Evolutionary conservation across 2,888 invertebrate genomes (phyloP).

Genomic region (Cheilosia variabilis): DNA sequence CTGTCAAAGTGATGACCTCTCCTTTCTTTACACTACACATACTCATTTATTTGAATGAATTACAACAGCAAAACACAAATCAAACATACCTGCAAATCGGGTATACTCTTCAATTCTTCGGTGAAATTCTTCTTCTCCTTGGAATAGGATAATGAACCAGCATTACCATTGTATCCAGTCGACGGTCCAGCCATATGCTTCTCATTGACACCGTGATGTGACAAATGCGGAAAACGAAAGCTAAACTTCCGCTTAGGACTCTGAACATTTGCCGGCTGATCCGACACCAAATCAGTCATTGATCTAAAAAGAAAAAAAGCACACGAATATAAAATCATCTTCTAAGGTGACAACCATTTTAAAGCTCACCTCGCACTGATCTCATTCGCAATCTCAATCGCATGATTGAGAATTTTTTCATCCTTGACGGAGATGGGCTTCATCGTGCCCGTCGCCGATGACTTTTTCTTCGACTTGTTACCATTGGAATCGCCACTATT

Average conservation of each 20-base stretch:
- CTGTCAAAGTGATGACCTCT: constrained; percentile 41
- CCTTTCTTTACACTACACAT: constrained; percentile 31
- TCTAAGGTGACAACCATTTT: background rate
- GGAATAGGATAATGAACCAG: constrained; percentile 82
- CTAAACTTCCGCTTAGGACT: constrained; percentile 91
- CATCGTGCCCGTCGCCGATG: constrained; percentile 85
- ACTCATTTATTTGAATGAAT: constrained; percentile 30
- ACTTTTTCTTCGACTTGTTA: constrained; percentile 81
- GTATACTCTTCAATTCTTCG: constrained; percentile 93
- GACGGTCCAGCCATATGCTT: constrained; percentile 77
- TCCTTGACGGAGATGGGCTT: constrained; percentile 97
- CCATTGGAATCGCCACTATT: constrained; percentile 80
- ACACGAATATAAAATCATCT: constrained; percentile 74
- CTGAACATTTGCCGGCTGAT: constrained; percentile 85
- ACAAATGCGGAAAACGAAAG: constrained; percentile 87
- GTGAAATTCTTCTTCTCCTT: constrained; percentile 91
- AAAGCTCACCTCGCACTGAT: constrained; percentile 88
- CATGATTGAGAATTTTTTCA: constrained; percentile 94
- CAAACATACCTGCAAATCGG: constrained; percentile 92
- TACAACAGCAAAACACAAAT: constrained; percentile 37
- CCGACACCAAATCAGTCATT: constrained; percentile 86
- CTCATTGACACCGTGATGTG: constrained; percentile 78
- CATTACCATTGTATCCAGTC: constrained; percentile 79
- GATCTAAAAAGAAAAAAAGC: constrained; percentile 81
- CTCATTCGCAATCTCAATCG: constrained; percentile 96